A percentile compares a stretch with the other conserved stretches of the same genome.
phyloP scores from a whole-genome alignment of 1,140 invertebrate genomes.

The Nylanderia fulva region DNA sequence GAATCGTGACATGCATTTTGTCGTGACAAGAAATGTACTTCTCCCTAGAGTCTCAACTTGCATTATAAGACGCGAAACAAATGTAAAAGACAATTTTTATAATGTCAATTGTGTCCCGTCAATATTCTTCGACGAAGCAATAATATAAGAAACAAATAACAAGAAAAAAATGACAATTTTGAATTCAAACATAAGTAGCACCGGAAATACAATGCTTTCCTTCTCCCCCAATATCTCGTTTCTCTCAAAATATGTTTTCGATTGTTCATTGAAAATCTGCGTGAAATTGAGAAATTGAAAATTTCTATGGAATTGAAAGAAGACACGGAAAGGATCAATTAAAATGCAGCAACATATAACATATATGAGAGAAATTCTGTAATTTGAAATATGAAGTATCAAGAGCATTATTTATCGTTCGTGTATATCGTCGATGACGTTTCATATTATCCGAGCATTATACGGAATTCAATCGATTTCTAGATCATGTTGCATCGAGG shows the following conservation, averaged over 20 bases:
- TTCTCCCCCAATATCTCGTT: background rate
- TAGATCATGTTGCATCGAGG: conserved; percentile 42
- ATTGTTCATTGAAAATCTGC: background rate
- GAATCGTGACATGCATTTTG: no score
- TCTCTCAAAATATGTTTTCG: background rate
- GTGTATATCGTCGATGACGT: background rate
- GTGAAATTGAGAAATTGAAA: background rate
- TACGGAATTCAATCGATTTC: conserved; percentile 55
- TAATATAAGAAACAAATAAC: no score
- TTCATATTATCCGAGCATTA: conserved; percentile 8
- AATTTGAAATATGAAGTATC: background rate
- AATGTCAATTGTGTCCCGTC: background rate
- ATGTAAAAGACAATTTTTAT: background rate
- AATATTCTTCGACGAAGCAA: background rate
- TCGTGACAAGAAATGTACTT: no score
- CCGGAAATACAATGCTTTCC: background rate
- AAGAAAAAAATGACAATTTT: background rate
- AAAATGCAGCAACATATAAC: background rate
- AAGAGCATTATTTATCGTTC: background rate
- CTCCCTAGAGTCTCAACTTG: no score
- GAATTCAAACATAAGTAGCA: background rate
- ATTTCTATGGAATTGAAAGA: background rate
- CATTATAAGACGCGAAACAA: background rate
- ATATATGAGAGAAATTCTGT: no score
- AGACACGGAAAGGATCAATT: background rate